phyloP scores from a whole-genome alignment of 2,113 vertebrate species.

The Hyperopisus bebe region DNA sequence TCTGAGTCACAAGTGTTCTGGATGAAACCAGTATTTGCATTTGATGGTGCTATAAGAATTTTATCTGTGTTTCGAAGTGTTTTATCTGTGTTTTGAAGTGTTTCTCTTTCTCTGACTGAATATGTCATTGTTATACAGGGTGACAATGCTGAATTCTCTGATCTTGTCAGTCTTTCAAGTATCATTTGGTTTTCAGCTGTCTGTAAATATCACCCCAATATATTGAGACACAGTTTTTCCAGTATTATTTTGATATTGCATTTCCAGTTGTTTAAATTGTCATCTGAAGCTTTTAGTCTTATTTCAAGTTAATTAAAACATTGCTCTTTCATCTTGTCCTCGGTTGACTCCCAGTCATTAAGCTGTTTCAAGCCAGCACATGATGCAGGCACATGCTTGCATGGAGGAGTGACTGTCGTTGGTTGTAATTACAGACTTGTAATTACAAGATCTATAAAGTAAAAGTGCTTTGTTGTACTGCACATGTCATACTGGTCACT shows the following conservation, averaged over 20 bases:
- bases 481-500: not conserved
- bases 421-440: not conserved
- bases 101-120: not conserved
- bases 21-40: not conserved
- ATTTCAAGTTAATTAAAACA: not conserved
- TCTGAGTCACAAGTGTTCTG: not conserved
- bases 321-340: not conserved
- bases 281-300: not conserved
- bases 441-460: constrained; percentile 1
- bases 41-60: not conserved
- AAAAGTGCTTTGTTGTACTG: not conserved
- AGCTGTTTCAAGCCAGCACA: not conserved
- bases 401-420: not conserved
- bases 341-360: not conserved
- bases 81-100: not conserved
- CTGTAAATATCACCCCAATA: not conserved
- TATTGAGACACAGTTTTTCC: not conserved
- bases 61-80: not conserved
- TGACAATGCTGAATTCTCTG: not conserved
- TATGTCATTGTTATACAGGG: not conserved
- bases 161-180: not conserved
- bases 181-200: not conserved
- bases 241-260: not conserved
- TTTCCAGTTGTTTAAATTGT: not conserved
- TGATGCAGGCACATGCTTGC: not conserved